Base-by-base conservation (phyloP, 2,113 vertebrate species). In the Cynoglossus semilaevis region DNA sequence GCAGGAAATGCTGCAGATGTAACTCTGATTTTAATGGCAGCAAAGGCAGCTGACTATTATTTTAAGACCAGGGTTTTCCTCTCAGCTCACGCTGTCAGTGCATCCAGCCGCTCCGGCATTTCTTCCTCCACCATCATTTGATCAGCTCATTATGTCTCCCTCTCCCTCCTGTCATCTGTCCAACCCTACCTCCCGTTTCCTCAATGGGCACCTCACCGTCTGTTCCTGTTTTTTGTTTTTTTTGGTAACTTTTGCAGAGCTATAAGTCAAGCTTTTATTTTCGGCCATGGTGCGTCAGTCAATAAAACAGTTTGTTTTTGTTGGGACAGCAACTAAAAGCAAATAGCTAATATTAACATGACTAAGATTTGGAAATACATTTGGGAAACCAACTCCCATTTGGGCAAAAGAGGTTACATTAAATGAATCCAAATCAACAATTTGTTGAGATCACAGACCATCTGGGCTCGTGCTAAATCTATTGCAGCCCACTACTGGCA, bases 61-160 rank as follows among this genome's bases (percentile, higher is more conserved):
- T 29, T 5, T 15, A 34, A 53, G 61, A 58, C 44, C 57, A 77
- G 58, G 71, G 60, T 67, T 49, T 71, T 66, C 70, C 47, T 61
- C 53, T 70, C 59, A 58, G 64, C 60, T 62, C 58, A 17, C 50
- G 16, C 56, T 76, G 51, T 67, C 72, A 35, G 11, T 9, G 17
- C 61, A 67, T 62, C 49, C 37, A 83, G 47, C 37, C 42, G 16
- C 59, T 53, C 22, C 57, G 76, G 55, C 66, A 63, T 83, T 83
- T 83, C 71, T 69, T 57, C 73, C 68, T 61, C 40, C 49, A 41
- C 57, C 51, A 67, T 83, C 61, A 9, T 71, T 72, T 73, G 67
- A 87, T 83, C 74, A 70, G 61, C 74, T 80, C 77, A 82, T 85
- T 77, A 80, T 53, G 51, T 54, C 52, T 60, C 4, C 15, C 51